Evolutionary conservation across 1,140 invertebrate genomes (phyloP), one percentile per base, ranked within the genome.

Genomic region (Araneus ventricosus): DNA sequence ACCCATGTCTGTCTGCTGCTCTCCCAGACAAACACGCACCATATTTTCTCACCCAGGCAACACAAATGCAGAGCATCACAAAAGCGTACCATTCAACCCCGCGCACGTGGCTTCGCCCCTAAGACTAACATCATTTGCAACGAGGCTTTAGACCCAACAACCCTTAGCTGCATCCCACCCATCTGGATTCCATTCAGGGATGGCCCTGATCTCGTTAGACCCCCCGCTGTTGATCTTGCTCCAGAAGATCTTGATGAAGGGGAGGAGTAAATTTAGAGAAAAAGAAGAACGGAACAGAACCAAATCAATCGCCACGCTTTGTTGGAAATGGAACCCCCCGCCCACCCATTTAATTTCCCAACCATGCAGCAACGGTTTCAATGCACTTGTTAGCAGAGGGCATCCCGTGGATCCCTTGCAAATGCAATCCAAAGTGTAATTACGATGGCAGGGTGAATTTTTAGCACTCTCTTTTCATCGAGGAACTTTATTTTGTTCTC

Each of bases 51-150:
- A 34, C 70, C 70, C 70, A 34, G 45, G 70, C 70, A 75, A 75
- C 34, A 75, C 70, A 37, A 75, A 75, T 75, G 14, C 34, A 37
- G 20, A 75, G 30, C 30, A 63, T 7, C 59, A 75, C 67, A 75
- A 75, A 75, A 75, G 67, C 67, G 30, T 27, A 37, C 34, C 34
- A 75, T 75, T 75, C 30, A 75, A 34, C 67, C 30, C 30, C 30
- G 27, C 70, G 34, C 70, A 75, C 70, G 70, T 75, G 80, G 41
- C 80, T 8, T 52, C 80, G 7, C 80, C 41, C 80, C 41, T 52
- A 82, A 82, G 80, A 82, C 80, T 82, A 82, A 82, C 80, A 82
- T 82, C 80, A 52, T 82, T 82, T 82, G 80, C 80, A 82, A 30
- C 70, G 70, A 22, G 41, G 80, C 24, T 27, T 82, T 82, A 82